A percentile compares a stretch with the other conserved stretches of the same genome.
Conservation (phyloP, 1,140 invertebrate species). For the Magallana ariakensis region DNA sequence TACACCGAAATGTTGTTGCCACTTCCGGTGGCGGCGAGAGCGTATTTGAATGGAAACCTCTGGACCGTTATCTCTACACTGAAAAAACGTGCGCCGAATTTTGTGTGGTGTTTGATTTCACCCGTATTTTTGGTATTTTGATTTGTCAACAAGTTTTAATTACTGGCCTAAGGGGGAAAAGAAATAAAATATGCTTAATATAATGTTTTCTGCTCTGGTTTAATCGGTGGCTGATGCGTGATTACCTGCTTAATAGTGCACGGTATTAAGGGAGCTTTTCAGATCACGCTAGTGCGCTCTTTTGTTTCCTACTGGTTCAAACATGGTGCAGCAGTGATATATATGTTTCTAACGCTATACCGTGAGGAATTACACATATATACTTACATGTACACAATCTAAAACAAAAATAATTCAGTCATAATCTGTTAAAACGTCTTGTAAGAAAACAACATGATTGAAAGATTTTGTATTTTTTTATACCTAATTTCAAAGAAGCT, state of each 20-base stretch:
- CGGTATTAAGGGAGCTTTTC: not conserved
- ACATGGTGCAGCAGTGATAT: too few species aligned
- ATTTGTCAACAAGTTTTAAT: conserved; percentile 13
- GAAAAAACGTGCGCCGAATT: not conserved
- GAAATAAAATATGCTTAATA: conserved; percentile 15
- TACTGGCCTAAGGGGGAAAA: not conserved
- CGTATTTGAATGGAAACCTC: conserved; percentile 15
- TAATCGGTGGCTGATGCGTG: not conserved
- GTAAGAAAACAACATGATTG: too few species aligned
- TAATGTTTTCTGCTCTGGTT: not conserved
- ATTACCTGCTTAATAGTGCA: conserved; percentile 11
- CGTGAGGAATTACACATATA: too few species aligned
- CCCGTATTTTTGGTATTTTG: not conserved
- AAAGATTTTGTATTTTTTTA: too few species aligned
- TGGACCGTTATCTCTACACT: not conserved
- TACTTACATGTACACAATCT: too few species aligned
- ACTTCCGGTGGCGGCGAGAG: not conserved
- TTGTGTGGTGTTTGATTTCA: conserved; percentile 7
- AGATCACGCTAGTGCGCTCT: not conserved
- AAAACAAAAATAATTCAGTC: too few species aligned
- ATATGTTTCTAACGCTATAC: too few species aligned
- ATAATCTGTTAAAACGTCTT: too few species aligned
- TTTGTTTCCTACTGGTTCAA: not conserved
- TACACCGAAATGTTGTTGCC: conserved; percentile 4
- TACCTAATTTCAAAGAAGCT: too few species aligned